Base-by-base conservation (phyloP, 2,797 vertebrate species). In the Cuculus canorus region DNA sequence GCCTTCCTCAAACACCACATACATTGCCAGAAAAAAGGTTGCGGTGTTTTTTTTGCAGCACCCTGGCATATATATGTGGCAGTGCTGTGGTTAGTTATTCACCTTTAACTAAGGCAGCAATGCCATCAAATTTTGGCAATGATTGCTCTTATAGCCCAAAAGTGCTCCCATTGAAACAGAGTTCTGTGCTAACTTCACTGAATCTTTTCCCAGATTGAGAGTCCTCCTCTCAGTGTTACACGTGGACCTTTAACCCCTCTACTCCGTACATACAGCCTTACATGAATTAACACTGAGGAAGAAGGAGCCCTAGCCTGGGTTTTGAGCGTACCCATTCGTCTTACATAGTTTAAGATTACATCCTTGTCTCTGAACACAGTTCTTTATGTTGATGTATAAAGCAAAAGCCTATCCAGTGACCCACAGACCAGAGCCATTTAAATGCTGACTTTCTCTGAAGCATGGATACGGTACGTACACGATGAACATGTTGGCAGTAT, bases 261-360 rank as follows among this genome's bases (percentile, higher is more conserved):
- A 3, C 37, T 54, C 82, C 37, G 60, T 12, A 33, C 10, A 4
- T 4, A 27, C 23, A 33, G 11, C 25, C 27, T 61, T 37, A 11
- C 0, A 2, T 45, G 22, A 70, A 47, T 28, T 0, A 2, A 68
- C 6, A 14, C 11, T 1, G 3, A 84, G 19, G 50, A 71, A 76
- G 35, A 59, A 64, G 10, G 17, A 73, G 25, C 13, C 21, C 9
- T 63, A 37, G 13, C 21, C 25, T 88, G 30, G 45, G 37, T 81
- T 81, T 57, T 52, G n/a, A 50, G 23, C 68, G 8, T 11, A 50
- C 5, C 2, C 2, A 1, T 19, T 21, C 28, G 17, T 39, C 45
- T 7, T 16, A 5, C 0, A 2, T 5, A 75, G n/a, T 9, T 48
- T 56, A 37, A 80, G 28, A 22, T 8, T 60, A 21, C 5, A 11